Base-by-base conservation (phyloP, 2,888 invertebrate species). In the Poecilus cupreus region DNA sequence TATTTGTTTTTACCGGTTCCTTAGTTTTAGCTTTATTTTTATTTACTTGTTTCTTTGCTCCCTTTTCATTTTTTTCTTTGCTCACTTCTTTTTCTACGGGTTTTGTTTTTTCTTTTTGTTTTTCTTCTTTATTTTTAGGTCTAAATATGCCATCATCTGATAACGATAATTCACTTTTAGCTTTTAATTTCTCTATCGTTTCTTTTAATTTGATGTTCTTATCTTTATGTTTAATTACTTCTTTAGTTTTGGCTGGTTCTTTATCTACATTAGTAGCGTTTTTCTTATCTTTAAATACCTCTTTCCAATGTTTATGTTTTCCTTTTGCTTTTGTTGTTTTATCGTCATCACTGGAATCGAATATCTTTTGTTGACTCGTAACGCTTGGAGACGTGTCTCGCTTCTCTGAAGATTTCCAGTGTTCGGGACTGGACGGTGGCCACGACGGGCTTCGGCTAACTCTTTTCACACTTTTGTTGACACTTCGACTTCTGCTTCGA, bases 151-250 rank as follows among this genome's bases (percentile, higher is more conserved):
- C 78, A 43, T 80, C 81, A 57, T 82, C 83, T 10, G 72, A 82
- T 79, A 91, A 91, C 84, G 90, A 90, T 80, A 91, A 91, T 85
- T 92, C 92, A 86, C 91, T 92, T 87, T 92, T 93, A 10, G 92
- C 92, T 88, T 93, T 93, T 11, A 93, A 86, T 86, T 93, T 93
- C 87, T 93, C 93, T 77, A 93, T 93, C 0, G 93, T 93, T 84
- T 89, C 89, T 13, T 88, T 82, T 18, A 89, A 82, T 82, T 89
- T 89, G 83, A 88, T 88, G 80, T 89, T 89, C 83, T 89, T 89
- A 81, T 89, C 89, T 84, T 88, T 89, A 26, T 84, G 85, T 51
- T 81, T 81, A 18, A 51, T 18, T 24, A 26, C 13, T 26, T 68
- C 68, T 51, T 79, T 70, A 24, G 26, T 16, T 79, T 79, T 79